These are phyloP conservation scores for Caenorhabditis japonica DNA, from an alignment of 2,888 invertebrate genomes.

Conservation along the genomic window DNA sequence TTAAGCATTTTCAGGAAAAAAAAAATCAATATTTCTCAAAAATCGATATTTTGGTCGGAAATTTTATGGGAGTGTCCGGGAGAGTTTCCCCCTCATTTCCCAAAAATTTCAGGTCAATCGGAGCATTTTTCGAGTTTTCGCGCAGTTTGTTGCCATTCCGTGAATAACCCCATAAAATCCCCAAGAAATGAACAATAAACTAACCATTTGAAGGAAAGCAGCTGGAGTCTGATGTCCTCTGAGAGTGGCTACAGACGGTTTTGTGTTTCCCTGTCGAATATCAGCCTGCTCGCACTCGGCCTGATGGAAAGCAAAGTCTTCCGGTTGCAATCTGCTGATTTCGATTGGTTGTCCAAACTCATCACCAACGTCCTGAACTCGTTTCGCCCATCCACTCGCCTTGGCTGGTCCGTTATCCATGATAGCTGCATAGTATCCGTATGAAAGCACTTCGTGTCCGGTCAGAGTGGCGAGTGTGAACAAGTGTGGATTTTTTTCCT, in stretches of 20 bases:
- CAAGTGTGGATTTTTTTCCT: constrained; percentile 81
- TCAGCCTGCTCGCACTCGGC: constrained; percentile 86
- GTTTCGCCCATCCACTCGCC: constrained; percentile 52
- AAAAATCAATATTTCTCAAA: no score
- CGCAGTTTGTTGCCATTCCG: no score
- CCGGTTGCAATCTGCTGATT: constrained; percentile 71
- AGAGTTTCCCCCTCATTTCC: no score
- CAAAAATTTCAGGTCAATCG: no score
- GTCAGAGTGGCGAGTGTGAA: constrained; percentile 80
- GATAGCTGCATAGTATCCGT: constrained; percentile 72
- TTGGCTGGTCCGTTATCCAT: constrained; percentile 74
- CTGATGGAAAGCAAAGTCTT: constrained; percentile 79
- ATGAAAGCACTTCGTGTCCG: constrained; percentile 69
- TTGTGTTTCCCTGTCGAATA: constrained; percentile 85
- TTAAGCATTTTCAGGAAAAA: no score
- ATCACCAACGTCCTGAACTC: constrained; percentile 62
- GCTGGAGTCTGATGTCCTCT: constrained; percentile 90
- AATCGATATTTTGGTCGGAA: no score
- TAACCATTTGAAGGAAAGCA: constrained; percentile 87
- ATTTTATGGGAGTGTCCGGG: no score
- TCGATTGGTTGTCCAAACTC: constrained; percentile 75
- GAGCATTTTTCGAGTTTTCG: no score
- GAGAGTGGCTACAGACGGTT: constrained; percentile 83
- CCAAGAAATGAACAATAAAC: not conserved
- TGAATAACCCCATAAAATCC: no score